Base-by-base conservation (phyloP, 2,113 vertebrate species). In the Trochalopteron elliotii region DNA sequence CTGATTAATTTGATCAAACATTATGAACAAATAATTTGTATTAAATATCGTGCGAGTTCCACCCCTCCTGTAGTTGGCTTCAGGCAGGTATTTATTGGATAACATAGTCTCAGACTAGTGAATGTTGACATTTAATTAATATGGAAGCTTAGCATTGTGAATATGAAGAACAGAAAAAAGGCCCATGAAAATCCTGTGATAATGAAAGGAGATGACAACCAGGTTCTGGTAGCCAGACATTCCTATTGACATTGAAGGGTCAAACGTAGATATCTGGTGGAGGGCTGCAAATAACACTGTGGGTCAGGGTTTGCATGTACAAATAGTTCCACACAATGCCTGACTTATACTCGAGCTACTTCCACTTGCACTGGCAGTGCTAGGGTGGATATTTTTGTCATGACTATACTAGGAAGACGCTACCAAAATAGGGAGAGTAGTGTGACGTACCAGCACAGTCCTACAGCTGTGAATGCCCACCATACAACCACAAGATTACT, bases 101-200 rank as follows among this genome's bases (percentile, higher is more conserved):
- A 93, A 94, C 90, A 90, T 71, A 93, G 96, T 96, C 93, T 94
- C 92, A 78, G 93, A 82, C 86, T 94, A 93, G 93, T 92, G 93
- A 94, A 97, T 96, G 92, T 96, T 97, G 96, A 97, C 96, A 96
- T 96, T 97, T 97, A 96, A 96, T 96, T 96, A 96, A 93, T 96
- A 94, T 30, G 57, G 95, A 95, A 96, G 95, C 96, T 97, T 94
- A 93, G 86, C 90, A 71, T 20, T 49, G 80, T 82, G 90, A 96
- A 95, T 93, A 95, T 68, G 93, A 94, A 90, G 93, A 93, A 81
- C 17, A 92, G 83, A 79, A 82, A 94, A 84, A 87, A 78, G 88
- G 72, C 83, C 93, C 85, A 93, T 69, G 96, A 97, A 97, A 97
- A 96, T 95, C 94, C 94, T 81, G 88, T 89, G 96, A 92, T 96